Conservation (phyloP, 2,888 invertebrate species). For the Biston betularia region DNA sequence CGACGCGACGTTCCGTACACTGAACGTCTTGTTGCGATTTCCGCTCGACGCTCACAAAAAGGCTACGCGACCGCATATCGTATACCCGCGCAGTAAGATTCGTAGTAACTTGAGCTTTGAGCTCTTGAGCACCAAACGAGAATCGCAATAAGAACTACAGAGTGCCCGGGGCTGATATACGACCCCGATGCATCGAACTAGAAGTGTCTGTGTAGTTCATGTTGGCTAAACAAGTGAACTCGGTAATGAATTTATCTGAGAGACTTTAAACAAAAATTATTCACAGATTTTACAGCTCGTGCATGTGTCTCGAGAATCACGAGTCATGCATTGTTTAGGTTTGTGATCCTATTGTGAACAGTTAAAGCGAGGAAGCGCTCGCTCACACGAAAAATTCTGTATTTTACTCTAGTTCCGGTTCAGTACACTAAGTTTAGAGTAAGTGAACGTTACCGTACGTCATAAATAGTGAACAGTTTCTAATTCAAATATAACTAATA, state of each 20-base stretch:
- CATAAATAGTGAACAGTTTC: neutral
- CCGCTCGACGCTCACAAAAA: too few relatives aligned
- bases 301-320: slow-evolving; percentile 15
- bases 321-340: slow-evolving; percentile 30
- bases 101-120: too few relatives aligned
- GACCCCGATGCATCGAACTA: too few relatives aligned
- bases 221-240: too few relatives aligned
- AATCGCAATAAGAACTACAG: too few relatives aligned
- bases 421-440: neutral
- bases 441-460: neutral
- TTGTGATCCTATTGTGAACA: slow-evolving; percentile 27
- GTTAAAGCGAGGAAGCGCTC: slow-evolving; percentile 6
- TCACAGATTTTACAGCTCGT: slow-evolving; percentile 25
- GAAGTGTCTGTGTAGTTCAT: too few relatives aligned
- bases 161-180: too few relatives aligned
- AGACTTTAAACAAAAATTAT: slow-evolving; percentile 12
- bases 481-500: too few relatives aligned
- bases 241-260: slow-evolving; percentile 36
- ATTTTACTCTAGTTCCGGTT: neutral
- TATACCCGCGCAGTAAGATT: too few relatives aligned
- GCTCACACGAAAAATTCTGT: slow-evolving; percentile 3
- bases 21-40: too few relatives aligned
- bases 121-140: neutral
- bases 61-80: too few relatives aligned
- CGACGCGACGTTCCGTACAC: too few relatives aligned